Evolutionary conservation across 2,888 invertebrate genomes (phyloP), one percentile per base, ranked within the genome.

Genomic region (Holacanthella duospinosa): DNA sequence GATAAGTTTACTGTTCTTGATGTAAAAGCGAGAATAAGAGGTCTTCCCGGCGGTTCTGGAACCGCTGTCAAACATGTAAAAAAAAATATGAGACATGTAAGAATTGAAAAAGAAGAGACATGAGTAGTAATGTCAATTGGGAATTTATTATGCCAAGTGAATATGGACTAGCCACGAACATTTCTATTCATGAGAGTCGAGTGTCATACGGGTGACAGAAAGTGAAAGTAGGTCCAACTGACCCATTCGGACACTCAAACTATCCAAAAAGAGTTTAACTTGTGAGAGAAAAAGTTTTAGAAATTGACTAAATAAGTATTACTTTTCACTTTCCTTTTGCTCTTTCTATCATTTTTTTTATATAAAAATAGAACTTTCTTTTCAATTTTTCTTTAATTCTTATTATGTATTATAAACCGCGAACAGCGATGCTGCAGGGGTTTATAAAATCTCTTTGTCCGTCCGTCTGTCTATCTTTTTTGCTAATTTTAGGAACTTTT

Each of bases 1-100:
- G 86, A 86, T 74, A 87, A 79, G 78, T 85, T 85, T 74, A 85
- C 86, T 53, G 85, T 83, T 72, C 86, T 82, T 69, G 86, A 86
- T 67, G 86, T 85, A 78, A 86, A 87, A 77, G 83, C 83, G 78
- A 83, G 82, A 76, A 86, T 82, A 75, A 87, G 80, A 70, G 87
- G 86, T 72, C 84, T 81, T 73, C 85, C 85, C 71, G 86, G 86
- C 69, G 86, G 83, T 76, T 84, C 84, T 48, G 48, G 48, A 16
- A 48, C 21, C 12, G 19, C 48, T 48, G 36, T 36, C 36, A 36
- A 36, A 36, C 6, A 36, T n/a, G n/a, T n/a, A n/a, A n/a, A n/a
- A n/a, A n/a, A n/a, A n/a, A n/a, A n/a, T n/a, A n/a, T n/a, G n/a
- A n/a, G n/a, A n/a, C n/a, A n/a, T n/a, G n/a, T n/a, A n/a, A n/a